Evolutionary conservation across 92 coral and sea anemone species (phyloP).

Genomic region (Epizoanthus fatuus): DNA sequence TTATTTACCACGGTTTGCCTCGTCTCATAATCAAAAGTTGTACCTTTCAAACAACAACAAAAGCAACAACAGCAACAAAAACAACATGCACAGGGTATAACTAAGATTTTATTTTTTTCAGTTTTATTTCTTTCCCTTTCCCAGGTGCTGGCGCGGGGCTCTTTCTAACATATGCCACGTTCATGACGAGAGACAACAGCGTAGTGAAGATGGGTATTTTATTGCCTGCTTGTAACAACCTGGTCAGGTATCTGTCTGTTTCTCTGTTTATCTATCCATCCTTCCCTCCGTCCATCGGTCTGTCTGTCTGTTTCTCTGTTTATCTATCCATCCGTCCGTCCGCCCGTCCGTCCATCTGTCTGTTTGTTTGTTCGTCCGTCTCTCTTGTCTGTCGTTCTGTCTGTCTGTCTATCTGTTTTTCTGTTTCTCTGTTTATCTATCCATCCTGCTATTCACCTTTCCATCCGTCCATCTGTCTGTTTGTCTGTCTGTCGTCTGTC

Average conservation of each 20-base stretch:
- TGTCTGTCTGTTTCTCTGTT: not conserved
- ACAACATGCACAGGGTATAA: too few species aligned
- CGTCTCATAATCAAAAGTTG: too few species aligned
- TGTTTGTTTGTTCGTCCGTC: too few species aligned
- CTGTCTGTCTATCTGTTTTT: too few species aligned
- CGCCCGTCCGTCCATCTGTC: not conserved
- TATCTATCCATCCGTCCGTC: not conserved
- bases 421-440: too few species aligned
- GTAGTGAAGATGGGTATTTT: slow-evolving; percentile 82
- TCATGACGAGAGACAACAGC: slow-evolving; percentile 77
- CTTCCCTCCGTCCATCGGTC: not conserved
- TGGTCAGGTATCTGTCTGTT: slow-evolving; percentile 70
- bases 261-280: not conserved
- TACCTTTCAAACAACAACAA: not conserved
- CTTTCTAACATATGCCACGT: slow-evolving; percentile 84
- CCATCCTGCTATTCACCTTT: too few species aligned
- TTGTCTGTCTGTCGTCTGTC: too few species aligned
- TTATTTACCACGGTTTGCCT: too few species aligned
- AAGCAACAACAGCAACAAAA: not conserved
- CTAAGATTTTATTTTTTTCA: not conserved
- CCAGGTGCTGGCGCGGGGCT: slow-evolving; percentile 88
- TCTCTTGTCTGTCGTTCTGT: too few species aligned
- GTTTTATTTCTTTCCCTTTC: not conserved
- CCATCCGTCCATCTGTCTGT: too few species aligned
- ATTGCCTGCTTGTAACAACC: slow-evolving; percentile 79